Base-by-base conservation (phyloP, 2,888 invertebrate species). In the Neuroscelio doddi region DNA sequence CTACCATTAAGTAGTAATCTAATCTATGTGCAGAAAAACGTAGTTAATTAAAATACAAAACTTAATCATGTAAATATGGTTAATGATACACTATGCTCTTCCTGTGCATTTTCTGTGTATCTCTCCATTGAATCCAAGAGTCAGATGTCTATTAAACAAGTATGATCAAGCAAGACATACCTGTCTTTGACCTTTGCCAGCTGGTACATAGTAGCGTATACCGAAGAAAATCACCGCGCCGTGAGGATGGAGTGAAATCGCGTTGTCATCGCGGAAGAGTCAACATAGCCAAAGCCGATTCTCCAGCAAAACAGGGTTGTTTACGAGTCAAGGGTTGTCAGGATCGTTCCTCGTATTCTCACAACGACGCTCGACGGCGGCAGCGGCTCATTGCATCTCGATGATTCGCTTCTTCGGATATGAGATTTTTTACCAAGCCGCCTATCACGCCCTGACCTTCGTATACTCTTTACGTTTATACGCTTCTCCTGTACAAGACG, bases 401-500 rank as follows among this genome's bases (percentile, higher is more conserved):
- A 42, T 46, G 61, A 62, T 69, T 52, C 38, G 52, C 52, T 47
- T 29, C 45, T 39, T 46, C 27, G 42, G 17, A 39, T 38, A 53
- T 24, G 47, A 46, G 46, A 57, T 36, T 52, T 46, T 42, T 63
- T 66, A 7, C 41, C 41, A 67, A 61, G 44, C 39, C 30, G 24
- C 26, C 65, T 55, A 69, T 55, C 66, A 61, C 61, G 55, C 69
- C 63, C 59, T 56, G 61, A 68, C 51, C 70, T 52, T 57, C 57
- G 44, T 52, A 46, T 50, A 62, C 72, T 73, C 67, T 79, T 78
- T 71, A 76, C 66, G 75, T 78, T 77, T 74, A 76, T 78, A 66
- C 56, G 59, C 62, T 56, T 58, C 53, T 58, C 57, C 70, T 66
- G 71, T 69, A 67, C 66, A 71, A 69, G 70, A 77, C 70, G 70